A percentile compares a stretch with the other conserved stretches of the same genome.
Conservation (phyloP, 2,888 invertebrate genomes). For the Limnephilus auricula region DNA sequence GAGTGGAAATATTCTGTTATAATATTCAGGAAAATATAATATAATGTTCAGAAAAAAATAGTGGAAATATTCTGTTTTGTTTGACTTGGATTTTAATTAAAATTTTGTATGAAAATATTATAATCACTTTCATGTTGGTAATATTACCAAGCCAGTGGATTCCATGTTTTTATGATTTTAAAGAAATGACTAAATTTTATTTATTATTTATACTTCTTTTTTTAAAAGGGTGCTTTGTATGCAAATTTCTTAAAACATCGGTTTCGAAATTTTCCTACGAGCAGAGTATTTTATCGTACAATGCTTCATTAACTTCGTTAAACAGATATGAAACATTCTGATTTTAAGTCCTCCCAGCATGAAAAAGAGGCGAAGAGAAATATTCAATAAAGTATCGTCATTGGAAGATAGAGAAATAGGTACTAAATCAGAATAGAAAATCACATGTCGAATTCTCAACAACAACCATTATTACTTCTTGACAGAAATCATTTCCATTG, state of each 20-base stretch:
- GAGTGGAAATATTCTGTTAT: no score
- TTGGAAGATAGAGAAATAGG: background rate
- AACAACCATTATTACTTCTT: background rate
- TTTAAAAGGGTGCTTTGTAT: no score
- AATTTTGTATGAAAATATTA: background rate
- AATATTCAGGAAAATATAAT: no score
- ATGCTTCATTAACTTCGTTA: no score
- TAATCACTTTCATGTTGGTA: background rate
- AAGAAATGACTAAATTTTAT: no score
- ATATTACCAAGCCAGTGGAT: background rate
- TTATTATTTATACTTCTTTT: no score
- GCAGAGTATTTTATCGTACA: no score
- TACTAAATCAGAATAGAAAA: background rate
- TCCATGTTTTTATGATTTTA: no score
- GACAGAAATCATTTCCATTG: background rate
- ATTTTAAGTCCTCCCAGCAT: background rate
- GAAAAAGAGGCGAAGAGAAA: background rate
- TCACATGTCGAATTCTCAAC: background rate
- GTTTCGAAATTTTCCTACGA: no score
- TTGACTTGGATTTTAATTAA: background rate
- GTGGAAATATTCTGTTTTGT: background rate
- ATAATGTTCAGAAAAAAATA: no score
- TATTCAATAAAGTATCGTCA: background rate
- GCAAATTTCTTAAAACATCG: no score
- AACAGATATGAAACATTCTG: no score